Conservation (phyloP, 2,797 vertebrate genomes). For the Schizopygopsis pylzovi region DNA sequence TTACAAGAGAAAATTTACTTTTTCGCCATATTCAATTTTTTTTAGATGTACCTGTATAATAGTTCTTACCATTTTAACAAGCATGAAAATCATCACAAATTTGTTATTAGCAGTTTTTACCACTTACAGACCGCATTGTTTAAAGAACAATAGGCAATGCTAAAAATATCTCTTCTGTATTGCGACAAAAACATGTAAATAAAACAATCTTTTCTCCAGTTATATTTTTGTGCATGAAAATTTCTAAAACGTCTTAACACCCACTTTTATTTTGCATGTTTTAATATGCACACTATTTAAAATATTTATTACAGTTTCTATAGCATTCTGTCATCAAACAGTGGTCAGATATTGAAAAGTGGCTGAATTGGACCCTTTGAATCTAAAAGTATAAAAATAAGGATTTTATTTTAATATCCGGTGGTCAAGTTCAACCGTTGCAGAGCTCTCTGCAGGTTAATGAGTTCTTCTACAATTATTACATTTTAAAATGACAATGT, state of each 20-base stretch:
- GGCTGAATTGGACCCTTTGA: background rate
- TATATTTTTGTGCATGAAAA: background rate
- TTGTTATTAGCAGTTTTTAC: background rate
- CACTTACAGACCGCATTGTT: background rate
- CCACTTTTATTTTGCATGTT: background rate
- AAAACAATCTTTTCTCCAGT: background rate
- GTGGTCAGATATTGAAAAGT: background rate
- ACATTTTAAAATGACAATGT: background rate
- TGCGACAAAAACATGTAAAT: background rate
- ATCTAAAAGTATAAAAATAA: background rate
- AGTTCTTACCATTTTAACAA: background rate
- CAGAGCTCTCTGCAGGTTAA: background rate
- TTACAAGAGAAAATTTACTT: too few relatives aligned
- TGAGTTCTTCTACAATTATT: background rate
- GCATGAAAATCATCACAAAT: background rate
- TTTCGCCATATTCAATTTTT: too few relatives aligned
- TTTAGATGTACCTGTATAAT: background rate
- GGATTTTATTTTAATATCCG: background rate
- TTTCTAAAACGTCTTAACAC: background rate
- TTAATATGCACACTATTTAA: background rate
- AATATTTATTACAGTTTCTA: too few relatives aligned
- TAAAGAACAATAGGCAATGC: background rate
- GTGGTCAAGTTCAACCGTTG: background rate
- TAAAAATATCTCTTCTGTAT: background rate
- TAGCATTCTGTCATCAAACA: too few relatives aligned